These are phyloP conservation scores for Brenthis ino DNA, from an alignment of 2,888 invertebrate genomes.

Conservation along the genomic window DNA sequence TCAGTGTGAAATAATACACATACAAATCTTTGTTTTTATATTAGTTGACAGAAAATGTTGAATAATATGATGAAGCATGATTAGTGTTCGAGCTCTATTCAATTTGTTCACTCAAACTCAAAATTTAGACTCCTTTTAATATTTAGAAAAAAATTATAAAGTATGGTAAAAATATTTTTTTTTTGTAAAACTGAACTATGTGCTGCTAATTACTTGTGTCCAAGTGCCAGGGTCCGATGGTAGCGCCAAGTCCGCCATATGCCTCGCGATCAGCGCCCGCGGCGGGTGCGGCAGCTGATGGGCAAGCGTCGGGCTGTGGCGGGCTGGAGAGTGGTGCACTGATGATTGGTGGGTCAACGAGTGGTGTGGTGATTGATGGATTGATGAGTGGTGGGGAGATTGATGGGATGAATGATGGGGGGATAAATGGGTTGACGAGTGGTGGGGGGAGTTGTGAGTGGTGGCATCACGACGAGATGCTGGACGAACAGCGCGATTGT, in stretches of 20 bases:
- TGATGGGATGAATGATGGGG: slow-evolving; percentile 39
- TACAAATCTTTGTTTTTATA: too few relatives aligned
- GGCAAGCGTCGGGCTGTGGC: slow-evolving; percentile 58
- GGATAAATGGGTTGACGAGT: slow-evolving; percentile 6
- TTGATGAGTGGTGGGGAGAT: slow-evolving; percentile 39
- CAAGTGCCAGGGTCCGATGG: slow-evolving; percentile 60
- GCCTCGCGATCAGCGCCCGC: slow-evolving; percentile 46
- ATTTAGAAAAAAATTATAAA: too few relatives aligned
- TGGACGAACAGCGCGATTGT: slow-evolving; percentile 51
- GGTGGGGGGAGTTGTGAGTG: slow-evolving; percentile 33
- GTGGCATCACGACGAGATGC: slow-evolving; percentile 81
- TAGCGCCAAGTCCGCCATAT: slow-evolving; percentile 57
- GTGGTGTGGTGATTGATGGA: slow-evolving; percentile 62
- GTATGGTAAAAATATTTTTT: too few relatives aligned
- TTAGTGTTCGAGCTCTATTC: too few relatives aligned
- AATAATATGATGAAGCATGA: too few relatives aligned
- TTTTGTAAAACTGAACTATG: too few relatives aligned
- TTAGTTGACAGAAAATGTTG: too few relatives aligned
- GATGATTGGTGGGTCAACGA: slow-evolving; percentile 39
- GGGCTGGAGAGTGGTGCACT: slow-evolving; percentile 70
- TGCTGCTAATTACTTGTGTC: slow-evolving; percentile 55
- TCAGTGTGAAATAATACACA: too few relatives aligned
- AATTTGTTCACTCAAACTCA: too few relatives aligned
- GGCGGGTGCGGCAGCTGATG: slow-evolving; percentile 35
- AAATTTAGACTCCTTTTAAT: too few relatives aligned